phyloP scores from a whole-genome alignment of 1,140 invertebrate genomes.

The Halotydeus destructor region DNA sequence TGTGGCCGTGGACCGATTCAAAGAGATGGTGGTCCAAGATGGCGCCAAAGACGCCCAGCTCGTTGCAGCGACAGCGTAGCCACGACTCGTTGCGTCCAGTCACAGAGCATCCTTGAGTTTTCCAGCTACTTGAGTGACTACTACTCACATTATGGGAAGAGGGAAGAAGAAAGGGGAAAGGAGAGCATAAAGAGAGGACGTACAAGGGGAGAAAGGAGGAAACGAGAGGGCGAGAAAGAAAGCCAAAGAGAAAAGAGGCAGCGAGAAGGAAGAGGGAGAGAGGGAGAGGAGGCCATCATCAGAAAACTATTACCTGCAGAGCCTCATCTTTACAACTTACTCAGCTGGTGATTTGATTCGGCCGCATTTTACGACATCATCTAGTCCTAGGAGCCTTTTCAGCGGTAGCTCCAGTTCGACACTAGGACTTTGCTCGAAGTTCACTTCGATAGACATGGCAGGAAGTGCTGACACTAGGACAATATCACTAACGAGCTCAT shows the following conservation, averaged over 20 bases:
- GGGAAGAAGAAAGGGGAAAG: neutral
- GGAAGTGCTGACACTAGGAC: conserved; percentile 9
- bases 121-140: conserved; percentile 1
- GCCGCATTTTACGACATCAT: neutral
- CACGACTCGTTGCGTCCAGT: neutral
- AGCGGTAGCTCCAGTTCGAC: conserved; percentile 8
- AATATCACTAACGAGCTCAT: conserved; percentile 9
- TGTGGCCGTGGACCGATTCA: too few species aligned
- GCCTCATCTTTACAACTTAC: conserved; percentile 3
- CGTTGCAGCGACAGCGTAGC: conserved; percentile 5
- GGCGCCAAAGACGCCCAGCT: conserved; percentile 4
- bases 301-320: neutral
- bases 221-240: neutral
- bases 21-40: too few species aligned
- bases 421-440: conserved; percentile 7
- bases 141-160: neutral
- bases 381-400: neutral
- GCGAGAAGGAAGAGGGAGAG: neutral
- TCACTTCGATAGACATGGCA: conserved; percentile 10
- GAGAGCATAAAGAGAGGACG: neutral
- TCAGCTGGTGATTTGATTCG: conserved; percentile 1
- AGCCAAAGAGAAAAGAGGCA: neutral
- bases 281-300: neutral
- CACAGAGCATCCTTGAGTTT: conserved; percentile 1
- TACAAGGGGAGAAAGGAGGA: neutral